Conservation (phyloP, 2,888 invertebrate species). For the Dinocampus coccinellae region DNA sequence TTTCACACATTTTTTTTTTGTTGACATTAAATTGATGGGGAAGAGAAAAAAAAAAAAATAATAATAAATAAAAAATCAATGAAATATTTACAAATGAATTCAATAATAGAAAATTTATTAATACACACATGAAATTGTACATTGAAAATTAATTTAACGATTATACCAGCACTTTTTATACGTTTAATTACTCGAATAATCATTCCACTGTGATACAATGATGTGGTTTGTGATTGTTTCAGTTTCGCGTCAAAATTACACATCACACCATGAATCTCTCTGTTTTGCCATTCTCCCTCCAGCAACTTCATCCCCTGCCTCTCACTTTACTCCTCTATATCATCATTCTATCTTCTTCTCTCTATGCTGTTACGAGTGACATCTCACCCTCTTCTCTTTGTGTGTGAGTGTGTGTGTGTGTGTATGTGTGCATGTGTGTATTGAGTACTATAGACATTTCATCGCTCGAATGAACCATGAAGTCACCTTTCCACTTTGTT, state of each 20-base stretch:
- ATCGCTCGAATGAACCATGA: background rate
- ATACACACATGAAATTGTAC: background rate
- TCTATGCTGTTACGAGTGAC: no score
- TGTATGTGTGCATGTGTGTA: no score
- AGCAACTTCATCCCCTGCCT: no score
- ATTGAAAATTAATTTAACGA: background rate
- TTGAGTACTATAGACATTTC: background rate
- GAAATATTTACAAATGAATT: background rate
- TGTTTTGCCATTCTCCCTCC: background rate
- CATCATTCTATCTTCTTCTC: no score
- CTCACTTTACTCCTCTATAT: no score
- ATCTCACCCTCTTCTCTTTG: background rate
- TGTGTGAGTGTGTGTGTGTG: no score
- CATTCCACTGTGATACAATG: background rate
- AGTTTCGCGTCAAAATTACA: background rate
- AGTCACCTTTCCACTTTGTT: background rate
- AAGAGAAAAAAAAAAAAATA: no score
- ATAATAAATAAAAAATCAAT: background rate
- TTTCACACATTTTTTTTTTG: no score
- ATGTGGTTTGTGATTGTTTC: slow-evolving; percentile 1
- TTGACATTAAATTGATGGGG: no score
- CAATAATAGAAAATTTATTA: background rate
- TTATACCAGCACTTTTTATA: background rate
- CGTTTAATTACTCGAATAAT: background rate
- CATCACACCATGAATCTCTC: background rate